Evolutionary conservation across 2,113 vertebrate species (phyloP).

Genomic region (Rhombomys opimus): DNA sequence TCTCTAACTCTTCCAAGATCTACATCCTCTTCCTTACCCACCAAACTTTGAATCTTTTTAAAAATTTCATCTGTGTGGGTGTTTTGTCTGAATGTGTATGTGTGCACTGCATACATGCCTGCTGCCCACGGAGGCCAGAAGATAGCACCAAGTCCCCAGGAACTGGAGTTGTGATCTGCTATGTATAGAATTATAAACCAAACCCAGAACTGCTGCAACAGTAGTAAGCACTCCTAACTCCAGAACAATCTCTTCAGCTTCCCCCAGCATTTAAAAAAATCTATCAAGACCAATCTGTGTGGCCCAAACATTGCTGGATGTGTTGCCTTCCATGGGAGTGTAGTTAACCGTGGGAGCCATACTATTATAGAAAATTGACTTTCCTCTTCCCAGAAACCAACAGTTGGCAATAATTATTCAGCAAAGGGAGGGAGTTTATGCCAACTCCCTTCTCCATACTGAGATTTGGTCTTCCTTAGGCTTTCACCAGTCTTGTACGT

Average conservation of each 20-base stretch:
- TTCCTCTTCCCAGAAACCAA: background rate
- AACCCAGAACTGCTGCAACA: background rate
- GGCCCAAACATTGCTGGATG: background rate
- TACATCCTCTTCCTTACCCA: background rate
- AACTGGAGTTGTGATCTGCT: background rate
- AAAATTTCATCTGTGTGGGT: background rate
- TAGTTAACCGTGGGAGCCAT: background rate
- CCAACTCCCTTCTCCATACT: background rate
- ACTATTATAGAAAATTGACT: background rate
- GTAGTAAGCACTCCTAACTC: background rate
- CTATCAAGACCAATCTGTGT: background rate
- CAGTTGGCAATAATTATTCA: background rate
- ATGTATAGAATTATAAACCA: background rate
- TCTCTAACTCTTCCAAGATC: background rate
- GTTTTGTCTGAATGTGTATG: background rate
- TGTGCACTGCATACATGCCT: background rate
- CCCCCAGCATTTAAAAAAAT: background rate
- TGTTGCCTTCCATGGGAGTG: background rate
- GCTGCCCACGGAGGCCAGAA: background rate
- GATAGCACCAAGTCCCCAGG: background rate
- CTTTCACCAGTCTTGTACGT: background rate
- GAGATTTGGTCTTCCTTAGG: background rate
- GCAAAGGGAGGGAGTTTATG: background rate
- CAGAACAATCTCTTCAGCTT: background rate
- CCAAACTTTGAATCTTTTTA: background rate